Evolutionary conservation across 1,140 invertebrate species (phyloP), one percentile per base, ranked within the genome.

Genomic region (Drosophila quadrilineata): DNA sequence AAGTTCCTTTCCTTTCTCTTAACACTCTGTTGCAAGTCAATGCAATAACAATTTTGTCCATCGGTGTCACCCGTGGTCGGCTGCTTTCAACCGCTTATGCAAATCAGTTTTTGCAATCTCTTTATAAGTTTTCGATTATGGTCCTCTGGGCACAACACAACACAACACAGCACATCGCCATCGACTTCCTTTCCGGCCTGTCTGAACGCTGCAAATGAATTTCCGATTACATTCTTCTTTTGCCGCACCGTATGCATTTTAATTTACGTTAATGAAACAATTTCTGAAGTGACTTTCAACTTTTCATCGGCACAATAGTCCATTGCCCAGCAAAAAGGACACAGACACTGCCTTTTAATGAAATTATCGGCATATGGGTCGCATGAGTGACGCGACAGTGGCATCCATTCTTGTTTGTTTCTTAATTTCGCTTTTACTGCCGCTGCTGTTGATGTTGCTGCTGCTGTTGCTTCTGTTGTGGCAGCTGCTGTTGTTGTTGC

Each of bases 211-310:
- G 53, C 71, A 82, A 80, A 80, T 73, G 76, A 67, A 82, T 82
- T 82, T 80, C 63, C 76, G 76, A 76, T 84, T 84, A 66, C 72
- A 73, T 84, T 76, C 72, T 84, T 75, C 53, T 76, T 22, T 33
- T 16, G 63, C 79, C 73, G n/a, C n/a, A 46, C 43, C 64, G 56
- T 58, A 70, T 82, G 77, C 69, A 82, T 82, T 84, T 82, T 73
- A 84, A 82, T 82, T 84, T 66, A 84, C 73, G 69, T 84, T 82
- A 82, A 82, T 84, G 79, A 77, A 82, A 84, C 73, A 82, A 84
- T 84, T 76, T 71, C 68, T 43, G 40, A 54, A 69, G 63, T 40
- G 33, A 12, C n/a, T 16, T 26, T 28, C 19, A 41, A 12, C 38
- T 10, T 6, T 22, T 41, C 24, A 29, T 1, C 45, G 28, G 41